Evolutionary conservation across 1,140 invertebrate species (phyloP).

Genomic region (Nasonia giraulti): DNA sequence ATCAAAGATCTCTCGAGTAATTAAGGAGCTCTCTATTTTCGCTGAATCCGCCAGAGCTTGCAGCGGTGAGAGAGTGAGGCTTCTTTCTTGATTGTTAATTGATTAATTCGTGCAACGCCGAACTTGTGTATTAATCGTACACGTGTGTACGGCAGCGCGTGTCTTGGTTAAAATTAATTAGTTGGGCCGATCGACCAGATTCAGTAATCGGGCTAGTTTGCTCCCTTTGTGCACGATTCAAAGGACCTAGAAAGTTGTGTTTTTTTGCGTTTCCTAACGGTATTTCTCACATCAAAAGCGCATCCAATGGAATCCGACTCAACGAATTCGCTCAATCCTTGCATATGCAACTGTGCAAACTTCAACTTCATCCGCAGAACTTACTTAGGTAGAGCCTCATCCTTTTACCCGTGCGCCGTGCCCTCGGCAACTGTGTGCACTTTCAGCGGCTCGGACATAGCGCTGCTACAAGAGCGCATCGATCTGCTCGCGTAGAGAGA

Average conservation of each 20-base stretch:
- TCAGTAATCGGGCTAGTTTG: too few species aligned
- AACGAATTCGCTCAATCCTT: too few species aligned
- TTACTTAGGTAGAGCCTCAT: constrained; percentile 28
- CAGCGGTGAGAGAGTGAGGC: too few species aligned
- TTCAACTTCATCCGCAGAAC: background rate
- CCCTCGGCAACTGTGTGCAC: background rate
- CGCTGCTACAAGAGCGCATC: background rate
- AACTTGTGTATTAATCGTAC: too few species aligned
- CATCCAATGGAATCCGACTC: too few species aligned
- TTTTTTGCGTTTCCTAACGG: too few species aligned
- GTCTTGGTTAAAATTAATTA: constrained; percentile 24
- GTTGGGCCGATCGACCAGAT: background rate
- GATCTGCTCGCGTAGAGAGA: background rate
- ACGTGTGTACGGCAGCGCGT: too few species aligned
- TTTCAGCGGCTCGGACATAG: background rate
- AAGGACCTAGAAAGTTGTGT: too few species aligned
- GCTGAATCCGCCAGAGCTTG: too few species aligned
- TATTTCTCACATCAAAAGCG: too few species aligned
- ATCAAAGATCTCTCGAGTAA: constrained; percentile 43
- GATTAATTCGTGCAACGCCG: background rate
- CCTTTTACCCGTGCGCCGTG: background rate
- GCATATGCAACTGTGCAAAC: too few species aligned
- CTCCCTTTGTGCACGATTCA: too few species aligned
- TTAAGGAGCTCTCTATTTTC: constrained; percentile 38
- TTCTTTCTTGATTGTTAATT: background rate